Conservation (phyloP, 2,797 vertebrate species). For the Cercopithecus petaurista region DNA sequence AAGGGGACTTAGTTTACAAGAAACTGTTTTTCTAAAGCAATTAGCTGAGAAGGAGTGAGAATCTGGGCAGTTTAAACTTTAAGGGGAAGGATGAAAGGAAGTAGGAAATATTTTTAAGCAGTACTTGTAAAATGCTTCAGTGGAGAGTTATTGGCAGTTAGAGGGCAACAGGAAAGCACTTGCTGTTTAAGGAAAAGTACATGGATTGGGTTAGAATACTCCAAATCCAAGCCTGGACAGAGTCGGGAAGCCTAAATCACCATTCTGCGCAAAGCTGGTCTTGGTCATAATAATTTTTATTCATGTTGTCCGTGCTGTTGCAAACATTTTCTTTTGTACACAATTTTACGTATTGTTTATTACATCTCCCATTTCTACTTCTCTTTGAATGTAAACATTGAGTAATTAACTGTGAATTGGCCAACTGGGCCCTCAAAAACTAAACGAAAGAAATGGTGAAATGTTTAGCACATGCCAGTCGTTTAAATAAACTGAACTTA, state of each 20-base stretch:
- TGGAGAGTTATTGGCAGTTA: neutral
- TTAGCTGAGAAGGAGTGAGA: neutral
- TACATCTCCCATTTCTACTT: neutral
- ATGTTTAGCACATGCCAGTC: neutral
- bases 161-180: neutral
- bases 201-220: neutral
- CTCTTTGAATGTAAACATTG: neutral
- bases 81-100: neutral
- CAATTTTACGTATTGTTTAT: neutral
- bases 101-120: neutral
- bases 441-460: neutral
- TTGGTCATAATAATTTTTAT: neutral
- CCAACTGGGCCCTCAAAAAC: neutral
- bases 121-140: neutral
- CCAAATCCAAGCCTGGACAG: neutral
- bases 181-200: neutral
- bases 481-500: neutral
- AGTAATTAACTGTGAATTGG: neutral
- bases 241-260: accelerated
- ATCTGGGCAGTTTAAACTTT: neutral
- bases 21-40: neutral
- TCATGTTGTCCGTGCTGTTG: neutral
- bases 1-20: neutral
- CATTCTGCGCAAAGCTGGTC: neutral
- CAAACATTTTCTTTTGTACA: neutral